Evolutionary conservation across 2,888 invertebrate genomes (phyloP), one percentile per base, ranked within the genome.

Genomic region (Pegoplata infirma): DNA sequence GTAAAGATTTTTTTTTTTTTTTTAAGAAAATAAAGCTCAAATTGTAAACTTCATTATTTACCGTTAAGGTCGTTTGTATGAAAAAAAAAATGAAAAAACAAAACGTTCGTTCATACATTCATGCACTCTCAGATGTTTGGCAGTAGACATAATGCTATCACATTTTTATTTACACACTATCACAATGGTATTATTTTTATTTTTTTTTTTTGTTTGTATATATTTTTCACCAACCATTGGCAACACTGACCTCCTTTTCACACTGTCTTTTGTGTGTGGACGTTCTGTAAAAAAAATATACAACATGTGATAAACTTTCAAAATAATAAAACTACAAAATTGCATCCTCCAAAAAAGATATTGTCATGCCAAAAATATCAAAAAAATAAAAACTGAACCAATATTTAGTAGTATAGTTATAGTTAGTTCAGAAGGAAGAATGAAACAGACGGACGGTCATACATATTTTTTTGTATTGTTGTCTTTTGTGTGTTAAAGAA

Each of bases 41-140:
- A 28, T 51, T 49, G 17, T 40, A 56, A 58, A 69, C 44, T 63
- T 59, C 55, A 67, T 56, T 72, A 44, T 76, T 58, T 63, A 68
- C 76, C 72, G 72, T 72, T 76, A 77, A 77, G 76, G 76, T 77
- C 76, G 72, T 77, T 72, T 44, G 63, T 76, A 4, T n/a, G 21
- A 19, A 40, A n/a, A n/a, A n/a, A n/a, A n/a, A n/a, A n/a, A n/a
- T n/a, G n/a, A n/a, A n/a, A n/a, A 25, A 36, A 40, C 36, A 40
- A 40, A 40, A 40, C n/a, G 36, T 36, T 36, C 12, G 10, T 36
- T 10, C 2, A n/a, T 40, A 8, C 32, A 12, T 49, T 61, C 23
- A 16, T 8, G 8, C n/a, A n/a, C 23, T 40, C 36, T 40, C 71
- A 59, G 28, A 56, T 56, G 17, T 36, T 59, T 59, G 49, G 47